phyloP scores from a whole-genome alignment of 2,113 vertebrate genomes.

The Chiloscyllium plagiosum region DNA sequence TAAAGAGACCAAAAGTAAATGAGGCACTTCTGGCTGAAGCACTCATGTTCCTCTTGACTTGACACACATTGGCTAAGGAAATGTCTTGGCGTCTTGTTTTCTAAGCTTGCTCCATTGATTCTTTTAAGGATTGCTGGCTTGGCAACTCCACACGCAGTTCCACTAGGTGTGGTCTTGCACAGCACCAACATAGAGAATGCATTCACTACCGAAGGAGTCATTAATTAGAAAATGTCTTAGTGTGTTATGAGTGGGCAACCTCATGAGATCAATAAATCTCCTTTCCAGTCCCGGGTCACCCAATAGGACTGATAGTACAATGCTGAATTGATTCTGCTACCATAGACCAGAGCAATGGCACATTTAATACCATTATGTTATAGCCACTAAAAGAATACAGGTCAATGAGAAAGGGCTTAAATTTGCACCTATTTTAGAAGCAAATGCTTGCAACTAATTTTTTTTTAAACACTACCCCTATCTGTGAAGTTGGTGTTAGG shows the following conservation, averaged over 20 bases:
- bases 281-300: neutral
- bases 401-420: neutral
- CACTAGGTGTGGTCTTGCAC: neutral
- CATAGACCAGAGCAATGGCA: neutral
- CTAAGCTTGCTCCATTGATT: neutral
- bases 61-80: neutral
- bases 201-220: neutral
- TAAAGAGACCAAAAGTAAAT: neutral
- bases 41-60: neutral
- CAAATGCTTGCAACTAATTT: neutral
- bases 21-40: neutral
- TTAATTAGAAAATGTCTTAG: neutral
- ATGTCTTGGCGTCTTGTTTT: neutral
- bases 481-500: constrained; percentile 16
- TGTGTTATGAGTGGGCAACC: neutral
- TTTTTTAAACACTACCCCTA: neutral
- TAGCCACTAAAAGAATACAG: neutral
- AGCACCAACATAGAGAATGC: neutral
- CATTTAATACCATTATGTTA: neutral
- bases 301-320: neutral
- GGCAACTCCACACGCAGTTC: neutral
- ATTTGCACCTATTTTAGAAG: constrained; percentile 10
- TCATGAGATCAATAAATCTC: constrained; percentile 2
- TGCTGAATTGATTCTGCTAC: neutral
- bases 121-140: neutral